Percentiles rank a stretch among this genome's conserved stretches.
Conservation (phyloP, 2,888 invertebrate species). For the Lepetodrilus schrolli region DNA sequence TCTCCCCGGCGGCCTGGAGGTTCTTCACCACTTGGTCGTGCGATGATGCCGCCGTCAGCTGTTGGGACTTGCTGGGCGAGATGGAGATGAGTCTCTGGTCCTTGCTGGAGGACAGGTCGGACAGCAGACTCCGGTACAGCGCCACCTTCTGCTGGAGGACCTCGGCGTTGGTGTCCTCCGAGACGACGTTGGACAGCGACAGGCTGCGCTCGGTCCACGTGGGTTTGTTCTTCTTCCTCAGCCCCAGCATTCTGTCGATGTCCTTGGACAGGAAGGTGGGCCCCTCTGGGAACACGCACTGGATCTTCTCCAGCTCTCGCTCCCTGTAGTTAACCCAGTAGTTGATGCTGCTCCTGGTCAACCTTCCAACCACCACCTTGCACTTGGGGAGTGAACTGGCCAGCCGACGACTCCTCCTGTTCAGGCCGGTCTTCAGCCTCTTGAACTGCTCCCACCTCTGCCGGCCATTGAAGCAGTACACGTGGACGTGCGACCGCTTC, state of each 20-base stretch:
- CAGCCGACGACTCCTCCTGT: slow-evolving; percentile 51
- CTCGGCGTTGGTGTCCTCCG: slow-evolving; percentile 61
- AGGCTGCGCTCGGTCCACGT: slow-evolving; percentile 33
- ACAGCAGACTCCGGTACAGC: slow-evolving; percentile 55
- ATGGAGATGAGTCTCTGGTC: not conserved
- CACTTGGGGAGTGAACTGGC: slow-evolving; percentile 50
- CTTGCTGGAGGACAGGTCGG: slow-evolving; percentile 47
- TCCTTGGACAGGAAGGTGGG: slow-evolving; percentile 56
- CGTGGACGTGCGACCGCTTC: slow-evolving; percentile 46
- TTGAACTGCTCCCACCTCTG: slow-evolving; percentile 58
- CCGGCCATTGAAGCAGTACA: slow-evolving; percentile 58
- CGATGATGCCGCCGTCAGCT: not conserved
- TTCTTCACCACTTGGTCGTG: not conserved
- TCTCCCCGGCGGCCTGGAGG: not conserved
- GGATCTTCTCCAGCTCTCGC: not conserved
- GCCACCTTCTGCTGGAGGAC: slow-evolving; percentile 56
- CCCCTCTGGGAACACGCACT: slow-evolving; percentile 54
- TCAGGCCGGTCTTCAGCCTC: slow-evolving; percentile 57
- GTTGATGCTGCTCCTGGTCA: slow-evolving; percentile 50
- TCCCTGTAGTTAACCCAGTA: slow-evolving; percentile 47
- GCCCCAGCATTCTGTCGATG: slow-evolving; percentile 59
- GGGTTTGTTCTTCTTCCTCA: slow-evolving; percentile 48
- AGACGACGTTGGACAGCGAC: slow-evolving; percentile 54
- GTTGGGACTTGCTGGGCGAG: not conserved
- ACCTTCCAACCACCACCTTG: slow-evolving; percentile 47